Evolutionary conservation across 1,140 invertebrate genomes (phyloP).

Genomic region (Archivesica marissinica): DNA sequence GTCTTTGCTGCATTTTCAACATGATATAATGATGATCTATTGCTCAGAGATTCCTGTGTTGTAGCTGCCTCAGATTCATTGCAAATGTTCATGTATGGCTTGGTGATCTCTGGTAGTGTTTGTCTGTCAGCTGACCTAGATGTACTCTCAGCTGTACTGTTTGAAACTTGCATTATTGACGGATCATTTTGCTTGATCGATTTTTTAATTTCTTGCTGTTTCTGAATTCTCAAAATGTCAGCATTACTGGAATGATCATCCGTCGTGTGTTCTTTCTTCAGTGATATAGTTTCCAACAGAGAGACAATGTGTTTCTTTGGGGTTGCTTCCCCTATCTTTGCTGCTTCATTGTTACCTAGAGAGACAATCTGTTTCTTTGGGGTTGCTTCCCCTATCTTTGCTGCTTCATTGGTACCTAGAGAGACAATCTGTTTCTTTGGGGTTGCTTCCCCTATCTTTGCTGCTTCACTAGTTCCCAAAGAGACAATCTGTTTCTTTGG

Average conservation of each 20-base stretch:
- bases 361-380: too few relatives aligned
- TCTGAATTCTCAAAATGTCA: constrained; percentile 18
- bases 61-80: constrained; percentile 6
- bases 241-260: background rate
- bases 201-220: constrained; percentile 33
- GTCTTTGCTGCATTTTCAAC: background rate
- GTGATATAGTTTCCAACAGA: background rate
- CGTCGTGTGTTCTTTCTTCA: background rate
- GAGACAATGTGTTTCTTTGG: constrained; percentile 34
- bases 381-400: too few relatives aligned
- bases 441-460: too few relatives aligned
- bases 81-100: constrained; percentile 3
- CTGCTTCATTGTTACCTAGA: background rate
- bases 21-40: background rate
- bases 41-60: constrained; percentile 15
- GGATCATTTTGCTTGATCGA: constrained; percentile 4
- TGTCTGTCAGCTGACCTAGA: background rate
- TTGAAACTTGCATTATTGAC: background rate
- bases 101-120: constrained; percentile 2
- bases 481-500: constrained; percentile 33
- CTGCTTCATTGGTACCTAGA: too few relatives aligned
- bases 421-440: too few relatives aligned
- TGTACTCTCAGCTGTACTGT: background rate
- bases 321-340: constrained; percentile 40
- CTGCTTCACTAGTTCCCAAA: too few relatives aligned